Evolutionary conservation across 2,113 vertebrate genomes (phyloP).

Genomic region (Capreolus pygargus): DNA sequence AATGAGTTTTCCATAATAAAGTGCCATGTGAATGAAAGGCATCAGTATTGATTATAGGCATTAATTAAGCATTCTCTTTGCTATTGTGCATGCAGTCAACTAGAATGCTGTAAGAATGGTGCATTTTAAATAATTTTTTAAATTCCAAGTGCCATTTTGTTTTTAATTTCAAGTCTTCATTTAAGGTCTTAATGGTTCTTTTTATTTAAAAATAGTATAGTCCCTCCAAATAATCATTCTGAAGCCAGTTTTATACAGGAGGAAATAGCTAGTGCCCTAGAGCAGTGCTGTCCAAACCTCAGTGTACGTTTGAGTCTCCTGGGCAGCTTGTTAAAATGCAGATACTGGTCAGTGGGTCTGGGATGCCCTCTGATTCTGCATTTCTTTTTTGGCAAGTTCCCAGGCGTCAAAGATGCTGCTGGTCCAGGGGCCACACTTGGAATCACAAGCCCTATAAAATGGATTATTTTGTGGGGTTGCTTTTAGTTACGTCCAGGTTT

Average conservation of each 20-base stretch:
- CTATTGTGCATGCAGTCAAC: not conserved
- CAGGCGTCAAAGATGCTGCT: no score
- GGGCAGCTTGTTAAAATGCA: not conserved
- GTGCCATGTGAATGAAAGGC: not conserved
- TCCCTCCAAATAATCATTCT: not conserved
- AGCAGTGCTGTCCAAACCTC: not conserved
- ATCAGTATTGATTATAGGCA: fast-evolving
- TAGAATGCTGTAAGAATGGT: not conserved
- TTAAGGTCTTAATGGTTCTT: not conserved
- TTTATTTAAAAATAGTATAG: not conserved
- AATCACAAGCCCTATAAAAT: not conserved
- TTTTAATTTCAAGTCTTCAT: not conserved
- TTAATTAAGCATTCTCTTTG: not conserved
- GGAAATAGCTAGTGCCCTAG: not conserved
- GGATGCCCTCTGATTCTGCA: no score
- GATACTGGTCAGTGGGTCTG: not conserved
- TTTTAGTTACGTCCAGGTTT: not conserved
- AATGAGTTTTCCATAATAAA: not conserved
- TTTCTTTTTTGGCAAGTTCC: not conserved
- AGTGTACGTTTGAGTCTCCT: no score
- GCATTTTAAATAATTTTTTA: not conserved
- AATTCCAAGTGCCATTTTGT: not conserved
- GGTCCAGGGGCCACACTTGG: not conserved
- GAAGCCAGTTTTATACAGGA: not conserved
- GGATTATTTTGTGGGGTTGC: not conserved